A percentile compares a stretch with the other conserved stretches of the same genome.
phyloP scores from a whole-genome alignment of 2,113 vertebrate genomes.

The Leuciscus idus region DNA sequence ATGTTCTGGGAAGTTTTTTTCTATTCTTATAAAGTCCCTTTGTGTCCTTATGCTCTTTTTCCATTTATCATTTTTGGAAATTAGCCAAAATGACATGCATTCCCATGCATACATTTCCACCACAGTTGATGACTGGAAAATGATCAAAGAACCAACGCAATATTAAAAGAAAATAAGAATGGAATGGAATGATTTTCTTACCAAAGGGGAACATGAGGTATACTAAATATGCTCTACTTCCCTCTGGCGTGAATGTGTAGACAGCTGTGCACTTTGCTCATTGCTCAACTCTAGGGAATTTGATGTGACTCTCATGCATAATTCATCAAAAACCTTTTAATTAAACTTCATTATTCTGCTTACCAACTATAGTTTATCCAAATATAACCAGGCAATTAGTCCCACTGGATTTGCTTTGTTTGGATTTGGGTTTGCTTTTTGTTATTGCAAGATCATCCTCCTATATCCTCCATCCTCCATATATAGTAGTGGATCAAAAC shows the following conservation, averaged over 20 bases:
- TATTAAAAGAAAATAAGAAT: not conserved
- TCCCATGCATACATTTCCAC: not conserved
- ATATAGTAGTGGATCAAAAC: no score
- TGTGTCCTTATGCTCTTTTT: not conserved
- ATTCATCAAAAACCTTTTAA: conserved; percentile 12
- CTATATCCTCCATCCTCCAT: not conserved
- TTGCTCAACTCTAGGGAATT: not conserved
- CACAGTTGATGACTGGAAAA: not conserved
- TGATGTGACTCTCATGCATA: not conserved
- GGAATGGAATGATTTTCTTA: not conserved
- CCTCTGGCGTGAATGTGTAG: conserved; percentile 1
- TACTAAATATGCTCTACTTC: conserved; percentile 3
- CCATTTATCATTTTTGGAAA: not conserved
- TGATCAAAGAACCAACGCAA: not conserved
- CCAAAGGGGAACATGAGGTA: not conserved
- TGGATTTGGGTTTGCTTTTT: conserved; percentile 8
- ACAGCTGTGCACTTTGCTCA: conserved; percentile 26
- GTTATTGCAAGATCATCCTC: not conserved
- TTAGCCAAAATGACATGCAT: not conserved
- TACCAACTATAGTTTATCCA: not conserved
- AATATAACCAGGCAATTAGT: not conserved
- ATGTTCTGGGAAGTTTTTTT: not conserved
- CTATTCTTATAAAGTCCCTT: not conserved
- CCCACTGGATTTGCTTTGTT: conserved; percentile 9
- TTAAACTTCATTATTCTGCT: conserved; percentile 26